phyloP scores from a whole-genome alignment of 2,888 invertebrate genomes.

The Norana najaformis region DNA sequence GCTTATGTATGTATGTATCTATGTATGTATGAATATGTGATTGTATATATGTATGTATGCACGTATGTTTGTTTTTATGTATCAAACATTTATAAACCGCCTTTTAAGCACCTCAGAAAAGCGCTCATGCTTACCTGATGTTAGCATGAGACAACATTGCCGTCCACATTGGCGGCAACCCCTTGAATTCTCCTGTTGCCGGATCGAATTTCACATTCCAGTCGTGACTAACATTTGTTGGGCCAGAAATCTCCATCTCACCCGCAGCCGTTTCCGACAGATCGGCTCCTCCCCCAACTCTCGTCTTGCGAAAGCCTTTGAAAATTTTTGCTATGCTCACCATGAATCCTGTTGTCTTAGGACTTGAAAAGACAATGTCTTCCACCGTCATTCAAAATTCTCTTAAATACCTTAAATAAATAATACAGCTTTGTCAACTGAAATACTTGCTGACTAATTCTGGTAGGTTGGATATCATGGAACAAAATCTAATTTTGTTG shows the following conservation, averaged over 20 bases:
- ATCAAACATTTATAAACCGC: slow-evolving; percentile 34
- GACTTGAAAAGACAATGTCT: neutral
- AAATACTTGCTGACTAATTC: no score
- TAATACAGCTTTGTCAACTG: no score
- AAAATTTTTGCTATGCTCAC: neutral
- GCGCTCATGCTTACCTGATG: slow-evolving; percentile 73
- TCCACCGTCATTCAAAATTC: neutral
- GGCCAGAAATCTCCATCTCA: slow-evolving; percentile 34
- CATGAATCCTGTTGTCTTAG: neutral
- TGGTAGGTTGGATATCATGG: no score
- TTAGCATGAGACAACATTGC: slow-evolving; percentile 65
- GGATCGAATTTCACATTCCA: slow-evolving; percentile 68
- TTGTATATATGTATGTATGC: neutral
- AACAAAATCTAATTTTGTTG: no score
- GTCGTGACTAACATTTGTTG: slow-evolving; percentile 34
- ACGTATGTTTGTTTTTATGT: slow-evolving; percentile 34
- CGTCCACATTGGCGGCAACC: slow-evolving; percentile 70
- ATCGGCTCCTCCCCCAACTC: neutral
- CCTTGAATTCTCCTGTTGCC: slow-evolving; percentile 80
- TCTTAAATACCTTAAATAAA: neutral
- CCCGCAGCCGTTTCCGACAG: neutral
- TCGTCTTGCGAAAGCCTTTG: neutral
- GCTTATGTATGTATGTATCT: no score
- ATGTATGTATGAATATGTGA: no score
- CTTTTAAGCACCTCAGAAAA: slow-evolving; percentile 26